Percentiles rank a stretch among this genome's conserved stretches.
Conservation (phyloP, 1,140 invertebrate genomes). For the Lordiphosa stackelbergi region DNA sequence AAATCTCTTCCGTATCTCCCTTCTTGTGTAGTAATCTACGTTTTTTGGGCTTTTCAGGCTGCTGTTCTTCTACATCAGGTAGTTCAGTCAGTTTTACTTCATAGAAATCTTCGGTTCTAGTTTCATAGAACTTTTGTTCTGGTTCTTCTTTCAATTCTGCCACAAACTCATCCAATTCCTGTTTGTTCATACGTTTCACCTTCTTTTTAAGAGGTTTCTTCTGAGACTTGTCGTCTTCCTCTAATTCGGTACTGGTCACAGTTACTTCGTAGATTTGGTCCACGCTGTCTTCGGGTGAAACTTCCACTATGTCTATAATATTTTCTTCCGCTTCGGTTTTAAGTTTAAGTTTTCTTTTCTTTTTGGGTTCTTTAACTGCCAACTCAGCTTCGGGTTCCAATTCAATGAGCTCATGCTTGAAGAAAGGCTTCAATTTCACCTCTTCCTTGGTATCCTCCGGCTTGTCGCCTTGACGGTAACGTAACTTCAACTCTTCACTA, state of each 20-base stretch:
- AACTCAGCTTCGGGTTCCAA: constrained; percentile 35
- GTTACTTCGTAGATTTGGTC: constrained; percentile 51
- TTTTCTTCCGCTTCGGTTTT: constrained; percentile 74
- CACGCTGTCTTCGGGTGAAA: constrained; percentile 55
- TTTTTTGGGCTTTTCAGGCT: constrained; percentile 39
- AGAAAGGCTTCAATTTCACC: constrained; percentile 30
- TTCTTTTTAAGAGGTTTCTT: constrained; percentile 57
- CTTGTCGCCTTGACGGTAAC: constrained; percentile 20
- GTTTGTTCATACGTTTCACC: constrained; percentile 59
- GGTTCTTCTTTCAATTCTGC: constrained; percentile 50
- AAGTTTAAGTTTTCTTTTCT: constrained; percentile 76
- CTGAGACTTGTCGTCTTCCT: constrained; percentile 23
- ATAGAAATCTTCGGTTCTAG: constrained; percentile 46
- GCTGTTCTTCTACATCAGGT: constrained; percentile 31
- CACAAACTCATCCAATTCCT: constrained; percentile 65
- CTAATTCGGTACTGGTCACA: constrained; percentile 46
- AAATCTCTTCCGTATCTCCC: constrained; percentile 47
- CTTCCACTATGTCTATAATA: constrained; percentile 74
- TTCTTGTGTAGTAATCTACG: constrained; percentile 57
- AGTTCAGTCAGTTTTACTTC: constrained; percentile 67
- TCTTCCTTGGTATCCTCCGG: constrained; percentile 15
- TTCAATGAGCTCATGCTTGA: constrained; percentile 51
- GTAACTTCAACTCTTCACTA: constrained; percentile 18
- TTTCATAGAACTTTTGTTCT: constrained; percentile 55
- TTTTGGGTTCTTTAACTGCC: constrained; percentile 65